phyloP scores from a whole-genome alignment of 2,888 invertebrate genomes.

The Chaetogeoica ovagalla region DNA sequence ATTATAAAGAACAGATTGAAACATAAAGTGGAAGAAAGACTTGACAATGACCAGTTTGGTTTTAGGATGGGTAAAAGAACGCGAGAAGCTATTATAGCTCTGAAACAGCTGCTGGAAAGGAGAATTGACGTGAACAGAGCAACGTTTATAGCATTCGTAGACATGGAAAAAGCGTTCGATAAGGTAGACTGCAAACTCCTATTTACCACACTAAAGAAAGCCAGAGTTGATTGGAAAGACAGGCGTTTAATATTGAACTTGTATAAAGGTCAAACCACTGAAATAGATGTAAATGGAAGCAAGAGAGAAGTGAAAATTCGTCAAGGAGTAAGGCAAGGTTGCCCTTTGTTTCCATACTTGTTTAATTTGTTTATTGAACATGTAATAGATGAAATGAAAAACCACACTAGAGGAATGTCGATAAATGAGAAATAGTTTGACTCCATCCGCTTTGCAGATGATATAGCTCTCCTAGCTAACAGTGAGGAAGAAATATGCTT shows the following conservation, averaged over 20 bases:
- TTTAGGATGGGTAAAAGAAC: constrained; percentile 27
- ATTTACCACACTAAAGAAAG: constrained; percentile 43
- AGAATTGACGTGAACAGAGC: constrained; percentile 24
- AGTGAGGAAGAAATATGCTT: constrained; percentile 21
- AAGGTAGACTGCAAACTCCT: constrained; percentile 47
- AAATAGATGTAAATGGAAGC: constrained; percentile 35
- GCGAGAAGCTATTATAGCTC: constrained; percentile 21
- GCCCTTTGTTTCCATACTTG: constrained; percentile 33
- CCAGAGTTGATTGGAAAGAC: constrained; percentile 35
- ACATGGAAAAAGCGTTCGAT: constrained; percentile 38
- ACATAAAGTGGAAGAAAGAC: constrained; percentile 6
- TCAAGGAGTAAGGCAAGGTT: constrained; percentile 37
- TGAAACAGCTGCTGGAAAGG: constrained; percentile 16
- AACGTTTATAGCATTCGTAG: constrained; percentile 10
- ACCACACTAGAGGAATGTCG: constrained; percentile 21
- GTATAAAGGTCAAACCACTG: constrained; percentile 21
- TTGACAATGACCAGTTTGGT: constrained; percentile 22
- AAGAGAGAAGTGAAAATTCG: constrained; percentile 25
- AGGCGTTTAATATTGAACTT: constrained; percentile 26
- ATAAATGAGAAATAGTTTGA: constrained; percentile 22
- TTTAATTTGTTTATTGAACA: constrained; percentile 34
- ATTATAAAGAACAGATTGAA: constrained; percentile 25
- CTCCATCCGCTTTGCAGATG: constrained; percentile 34
- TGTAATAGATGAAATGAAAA: constrained; percentile 40
- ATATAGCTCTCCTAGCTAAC: constrained; percentile 24